Evolutionary conservation across 1,140 invertebrate genomes (phyloP).

Genomic region (Nebria ingens): DNA sequence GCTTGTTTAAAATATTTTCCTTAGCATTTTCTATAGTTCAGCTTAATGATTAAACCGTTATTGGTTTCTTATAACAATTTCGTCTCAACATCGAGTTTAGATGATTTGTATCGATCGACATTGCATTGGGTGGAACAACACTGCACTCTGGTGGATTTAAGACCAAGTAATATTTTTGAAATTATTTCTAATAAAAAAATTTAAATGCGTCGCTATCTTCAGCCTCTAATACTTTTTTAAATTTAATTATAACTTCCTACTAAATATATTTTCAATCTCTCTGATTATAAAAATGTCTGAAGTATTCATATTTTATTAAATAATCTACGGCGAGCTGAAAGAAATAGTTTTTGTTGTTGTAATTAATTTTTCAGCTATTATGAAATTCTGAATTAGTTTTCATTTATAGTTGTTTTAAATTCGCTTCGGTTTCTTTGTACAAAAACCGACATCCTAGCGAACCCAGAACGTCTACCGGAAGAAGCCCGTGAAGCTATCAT

Average conservation of each 20-base stretch:
- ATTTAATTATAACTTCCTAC: conserved; percentile 4
- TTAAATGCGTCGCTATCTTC: not conserved
- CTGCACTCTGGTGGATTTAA: conserved; percentile 84
- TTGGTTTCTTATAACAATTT: conserved; percentile 82
- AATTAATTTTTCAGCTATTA: too few relatives aligned
- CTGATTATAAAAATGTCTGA: not conserved
- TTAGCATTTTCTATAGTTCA: conserved; percentile 76
- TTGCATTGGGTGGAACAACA: conserved; percentile 92
- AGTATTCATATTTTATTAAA: too few relatives aligned
- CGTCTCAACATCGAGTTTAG: conserved; percentile 81
- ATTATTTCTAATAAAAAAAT: conserved; percentile 16
- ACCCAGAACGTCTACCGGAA: conserved; percentile 76
- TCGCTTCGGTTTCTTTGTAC: conserved; percentile 83
- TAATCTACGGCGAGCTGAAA: too few relatives aligned
- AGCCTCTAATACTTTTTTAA: conserved; percentile 8
- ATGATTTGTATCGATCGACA: conserved; percentile 86
- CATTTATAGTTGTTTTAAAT: conserved; percentile 76
- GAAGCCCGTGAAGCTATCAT: conserved; percentile 60
- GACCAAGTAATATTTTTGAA: conserved; percentile 88
- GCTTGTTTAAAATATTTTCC: conserved; percentile 9
- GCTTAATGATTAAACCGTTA: conserved; percentile 77
- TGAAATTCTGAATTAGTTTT: conserved; percentile 19
- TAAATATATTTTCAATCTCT: conserved; percentile 5
- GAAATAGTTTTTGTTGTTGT: too few relatives aligned
- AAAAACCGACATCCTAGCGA: conserved; percentile 83